Evolutionary conservation across 2,888 invertebrate species (phyloP), one percentile per base, ranked within the genome.

Genomic region (Leptarthrus brevirostris): DNA sequence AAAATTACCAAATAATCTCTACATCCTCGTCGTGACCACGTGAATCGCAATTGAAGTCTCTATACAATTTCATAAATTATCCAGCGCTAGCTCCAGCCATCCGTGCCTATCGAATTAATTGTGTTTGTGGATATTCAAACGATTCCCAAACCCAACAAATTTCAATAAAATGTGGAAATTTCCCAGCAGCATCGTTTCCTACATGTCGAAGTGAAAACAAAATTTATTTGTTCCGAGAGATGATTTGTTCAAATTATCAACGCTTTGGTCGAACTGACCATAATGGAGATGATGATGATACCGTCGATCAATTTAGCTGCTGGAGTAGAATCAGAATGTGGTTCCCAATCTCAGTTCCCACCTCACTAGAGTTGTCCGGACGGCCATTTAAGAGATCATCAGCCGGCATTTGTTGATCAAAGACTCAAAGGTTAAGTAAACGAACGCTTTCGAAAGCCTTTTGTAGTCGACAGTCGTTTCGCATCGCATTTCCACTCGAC

Each of bases 371-470:
- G 47, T 24, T 64, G 22, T 44, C n/a, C 64, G 47, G 64, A 64
- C 64, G 8, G 47, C 64, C 64, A 64, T 36, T 64, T 64, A 64
- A 58, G 58, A 34, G 34, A 61, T 61, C 61, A 61, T 44, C 61
- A 40, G 44, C n/a, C 61, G n/a, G 44, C 3, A 36, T 44, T 64
- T 47, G 64, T 64, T 24, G n/a, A 22, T 6, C 40, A 64, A 64
- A 64, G 64, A 22, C 44, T 6, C 40, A 64, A 64, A 64, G 64
- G 44, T 64, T 47, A 64, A 64, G 24, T 64, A 24, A 64, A 61
- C 36, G 61, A 40, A 6, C 40, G 40, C 30, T 40, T 40, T 40
- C 40, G 40, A 40, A 6, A 12, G 40, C 8, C 40, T 40, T 40
- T 40, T 40, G 3, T 12, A 40, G 40, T 40, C 40, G 30, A 30